Conservation (phyloP, 2,113 vertebrate species). For the Eublepharis macularius region DNA sequence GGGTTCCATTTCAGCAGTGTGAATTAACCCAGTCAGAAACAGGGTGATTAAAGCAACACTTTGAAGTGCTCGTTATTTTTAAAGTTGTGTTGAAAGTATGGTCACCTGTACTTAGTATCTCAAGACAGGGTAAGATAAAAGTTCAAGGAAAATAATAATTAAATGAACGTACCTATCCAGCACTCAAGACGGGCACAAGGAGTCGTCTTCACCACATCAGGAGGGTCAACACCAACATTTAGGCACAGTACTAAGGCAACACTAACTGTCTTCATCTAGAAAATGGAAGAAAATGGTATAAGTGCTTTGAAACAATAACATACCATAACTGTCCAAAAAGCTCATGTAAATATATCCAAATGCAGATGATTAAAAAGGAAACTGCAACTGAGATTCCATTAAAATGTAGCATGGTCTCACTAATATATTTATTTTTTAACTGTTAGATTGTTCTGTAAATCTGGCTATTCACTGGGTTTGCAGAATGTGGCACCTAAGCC, state of each 20-base stretch:
- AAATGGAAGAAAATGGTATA: slow-evolving; percentile 35
- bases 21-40: background rate
- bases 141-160: background rate
- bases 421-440: no score
- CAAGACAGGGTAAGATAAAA: background rate
- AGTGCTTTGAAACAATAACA: background rate
- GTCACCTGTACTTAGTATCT: background rate
- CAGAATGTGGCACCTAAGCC: no score
- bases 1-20: background rate
- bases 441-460: no score
- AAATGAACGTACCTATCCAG: slow-evolving; percentile 89
- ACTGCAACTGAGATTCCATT: background rate
- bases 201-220: slow-evolving; percentile 98
- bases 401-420: background rate
- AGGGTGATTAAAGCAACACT: no score
- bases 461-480: no score
- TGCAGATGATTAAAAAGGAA: background rate
- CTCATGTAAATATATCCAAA: background rate
- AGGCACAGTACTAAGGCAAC: slow-evolving; percentile 96
- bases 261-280: slow-evolving; percentile 99
- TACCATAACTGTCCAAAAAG: background rate
- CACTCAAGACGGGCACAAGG: slow-evolving; percentile 95
- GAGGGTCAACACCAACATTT: slow-evolving; percentile 97
- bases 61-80: background rate
- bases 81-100: background rate